Conservation (phyloP, 1,140 invertebrate genomes). For the Drosophila kohkoa region DNA sequence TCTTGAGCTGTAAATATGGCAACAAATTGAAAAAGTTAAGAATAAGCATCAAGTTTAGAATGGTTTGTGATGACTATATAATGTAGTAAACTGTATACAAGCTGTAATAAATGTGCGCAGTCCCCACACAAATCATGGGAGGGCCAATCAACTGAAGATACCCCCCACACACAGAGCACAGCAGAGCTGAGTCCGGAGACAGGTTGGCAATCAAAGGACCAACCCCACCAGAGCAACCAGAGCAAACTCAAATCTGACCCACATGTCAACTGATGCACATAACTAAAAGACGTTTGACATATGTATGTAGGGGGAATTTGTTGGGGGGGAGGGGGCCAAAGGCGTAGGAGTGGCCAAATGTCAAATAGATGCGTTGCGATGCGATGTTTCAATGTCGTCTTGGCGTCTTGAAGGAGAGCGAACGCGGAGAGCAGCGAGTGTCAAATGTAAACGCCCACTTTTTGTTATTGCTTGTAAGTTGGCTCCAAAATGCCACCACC, state of each 20-base stretch:
- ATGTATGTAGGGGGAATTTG: background rate
- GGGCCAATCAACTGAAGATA: slow-evolving; percentile 43
- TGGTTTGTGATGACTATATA: background rate
- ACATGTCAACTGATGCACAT: slow-evolving; percentile 60
- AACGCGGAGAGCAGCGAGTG: slow-evolving; percentile 57
- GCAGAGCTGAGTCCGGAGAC: no score
- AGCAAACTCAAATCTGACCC: slow-evolving; percentile 51
- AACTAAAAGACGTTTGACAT: slow-evolving; percentile 20
- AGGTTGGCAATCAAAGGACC: slow-evolving; percentile 4
- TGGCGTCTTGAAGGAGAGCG: slow-evolving; percentile 46
- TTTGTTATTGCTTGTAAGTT: slow-evolving; percentile 49
- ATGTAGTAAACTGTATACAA: background rate
- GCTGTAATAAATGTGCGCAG: slow-evolving; percentile 14
- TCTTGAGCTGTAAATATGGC: no score
- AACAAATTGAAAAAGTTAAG: background rate
- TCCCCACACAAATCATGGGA: slow-evolving; percentile 32
- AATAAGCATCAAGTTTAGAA: background rate
- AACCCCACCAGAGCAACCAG: background rate
- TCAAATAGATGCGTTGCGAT: slow-evolving; percentile 41
- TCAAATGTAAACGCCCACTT: slow-evolving; percentile 68
- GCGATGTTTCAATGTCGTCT: slow-evolving; percentile 36
- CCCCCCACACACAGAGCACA: background rate
- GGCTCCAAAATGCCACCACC: slow-evolving; percentile 38
- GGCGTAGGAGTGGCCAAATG: slow-evolving; percentile 75
- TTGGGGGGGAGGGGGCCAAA: slow-evolving; percentile 10